Percentiles rank a stretch among this genome's conserved stretches.
Evolutionary conservation across 2,797 vertebrate genomes (phyloP).

Genomic region (Hoplostethus atlanticus): DNA sequence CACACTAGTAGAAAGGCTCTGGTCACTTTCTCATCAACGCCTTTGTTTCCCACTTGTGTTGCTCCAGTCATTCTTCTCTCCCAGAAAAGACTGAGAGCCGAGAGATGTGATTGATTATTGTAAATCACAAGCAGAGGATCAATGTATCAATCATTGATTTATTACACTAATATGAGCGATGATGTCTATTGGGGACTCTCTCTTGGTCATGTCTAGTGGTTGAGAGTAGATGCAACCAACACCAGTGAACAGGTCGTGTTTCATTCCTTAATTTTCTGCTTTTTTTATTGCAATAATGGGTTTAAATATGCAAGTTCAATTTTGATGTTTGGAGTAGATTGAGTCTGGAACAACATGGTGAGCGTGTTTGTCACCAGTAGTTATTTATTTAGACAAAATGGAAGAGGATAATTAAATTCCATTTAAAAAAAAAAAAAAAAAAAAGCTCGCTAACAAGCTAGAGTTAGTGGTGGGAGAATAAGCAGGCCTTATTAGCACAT

Average conservation of each 20-base stretch:
- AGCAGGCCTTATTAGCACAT: slow-evolving; percentile 41
- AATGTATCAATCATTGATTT: slow-evolving; percentile 43
- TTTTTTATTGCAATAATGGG: slow-evolving; percentile 50
- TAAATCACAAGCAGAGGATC: slow-evolving; percentile 38
- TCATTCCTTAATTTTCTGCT: slow-evolving; percentile 25
- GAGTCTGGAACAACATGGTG: slow-evolving; percentile 8
- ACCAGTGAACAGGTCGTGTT: slow-evolving; percentile 27
- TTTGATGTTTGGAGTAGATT: slow-evolving; percentile 27
- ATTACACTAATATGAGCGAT: slow-evolving; percentile 40
- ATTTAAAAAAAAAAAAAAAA: neutral
- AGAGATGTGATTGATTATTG: slow-evolving; percentile 35
- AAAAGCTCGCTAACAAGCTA: slow-evolving; percentile 11
- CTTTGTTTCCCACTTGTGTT: slow-evolving; percentile 21
- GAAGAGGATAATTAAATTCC: slow-evolving; percentile 33
- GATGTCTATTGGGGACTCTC: slow-evolving; percentile 21
- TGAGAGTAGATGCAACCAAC: slow-evolving; percentile 33
- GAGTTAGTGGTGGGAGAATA: slow-evolving; percentile 13
- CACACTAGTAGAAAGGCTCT: neutral
- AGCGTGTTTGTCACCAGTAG: too few relatives aligned
- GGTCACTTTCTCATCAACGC: slow-evolving; percentile 40
- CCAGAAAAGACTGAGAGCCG: neutral
- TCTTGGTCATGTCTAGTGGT: slow-evolving; percentile 46
- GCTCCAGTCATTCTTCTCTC: slow-evolving; percentile 23
- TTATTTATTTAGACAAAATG: too few relatives aligned
- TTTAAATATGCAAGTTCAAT: slow-evolving; percentile 38